Evolutionary conservation across 1,140 invertebrate species (phyloP).

Genomic region (Heliconius eleuchia): DNA sequence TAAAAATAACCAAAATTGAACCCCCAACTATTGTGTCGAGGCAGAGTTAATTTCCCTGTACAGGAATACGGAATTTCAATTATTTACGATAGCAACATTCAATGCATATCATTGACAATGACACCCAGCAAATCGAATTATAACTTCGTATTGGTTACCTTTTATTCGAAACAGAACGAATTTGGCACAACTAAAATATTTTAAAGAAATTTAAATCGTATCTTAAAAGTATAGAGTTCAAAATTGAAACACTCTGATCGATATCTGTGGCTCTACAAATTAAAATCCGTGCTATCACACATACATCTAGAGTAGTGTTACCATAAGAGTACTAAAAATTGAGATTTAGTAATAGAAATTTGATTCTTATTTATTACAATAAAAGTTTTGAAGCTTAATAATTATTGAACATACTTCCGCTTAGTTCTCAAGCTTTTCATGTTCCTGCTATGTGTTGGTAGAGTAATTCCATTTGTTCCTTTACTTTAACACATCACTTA

Average conservation of each 20-base stretch:
- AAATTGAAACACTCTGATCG: conserved; percentile 3
- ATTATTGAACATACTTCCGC: too few relatives aligned
- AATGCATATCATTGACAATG: conserved; percentile 35
- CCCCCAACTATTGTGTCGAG: not conserved
- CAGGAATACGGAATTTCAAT: not conserved
- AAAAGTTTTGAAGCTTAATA: too few relatives aligned
- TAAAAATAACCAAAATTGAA: too few relatives aligned
- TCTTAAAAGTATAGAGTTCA: not conserved
- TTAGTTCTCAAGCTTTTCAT: too few relatives aligned
- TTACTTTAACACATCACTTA: too few relatives aligned
- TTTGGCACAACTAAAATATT: conserved; percentile 3
- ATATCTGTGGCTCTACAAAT: conserved; percentile 39
- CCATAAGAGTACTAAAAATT: not conserved
- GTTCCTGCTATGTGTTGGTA: too few relatives aligned
- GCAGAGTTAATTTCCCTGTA: not conserved
- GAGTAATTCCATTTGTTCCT: too few relatives aligned
- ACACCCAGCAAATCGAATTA: conserved; percentile 38
- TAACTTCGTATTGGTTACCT: conserved; percentile 30
- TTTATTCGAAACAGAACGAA: conserved; percentile 39
- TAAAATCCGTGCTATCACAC: conserved; percentile 46
- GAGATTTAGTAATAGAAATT: too few relatives aligned
- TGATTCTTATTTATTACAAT: too few relatives aligned
- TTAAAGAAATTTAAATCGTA: not conserved
- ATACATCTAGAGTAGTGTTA: conserved; percentile 57
- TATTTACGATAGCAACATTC: conserved; percentile 22